Conservation (phyloP, 2,113 vertebrate species). For the Saguinus midas region DNA sequence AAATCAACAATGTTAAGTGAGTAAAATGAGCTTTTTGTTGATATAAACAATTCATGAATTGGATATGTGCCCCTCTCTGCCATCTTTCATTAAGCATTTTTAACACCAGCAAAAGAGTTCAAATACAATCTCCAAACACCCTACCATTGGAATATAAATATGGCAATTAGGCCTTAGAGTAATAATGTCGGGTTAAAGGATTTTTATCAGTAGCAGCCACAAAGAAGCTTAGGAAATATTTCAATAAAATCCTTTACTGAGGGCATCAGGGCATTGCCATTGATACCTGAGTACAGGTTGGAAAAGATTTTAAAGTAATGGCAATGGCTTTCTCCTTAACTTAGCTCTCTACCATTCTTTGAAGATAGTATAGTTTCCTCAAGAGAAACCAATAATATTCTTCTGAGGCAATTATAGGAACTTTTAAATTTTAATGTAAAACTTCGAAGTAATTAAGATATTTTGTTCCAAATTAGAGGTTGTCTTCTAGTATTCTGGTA, state of each 20-base stretch:
- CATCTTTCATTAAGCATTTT: neutral
- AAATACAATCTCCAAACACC: neutral
- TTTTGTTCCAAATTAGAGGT: neutral
- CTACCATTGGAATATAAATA: neutral
- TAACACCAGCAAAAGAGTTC: neutral
- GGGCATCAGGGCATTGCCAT: neutral
- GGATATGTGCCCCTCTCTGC: neutral
- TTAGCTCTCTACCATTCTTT: neutral
- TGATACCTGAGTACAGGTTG: neutral
- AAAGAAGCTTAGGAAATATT: neutral
- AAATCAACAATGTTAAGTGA: neutral
- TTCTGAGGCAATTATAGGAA: neutral
- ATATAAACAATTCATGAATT: neutral
- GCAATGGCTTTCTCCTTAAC: constrained; percentile 1
- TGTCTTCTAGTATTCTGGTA: neutral
- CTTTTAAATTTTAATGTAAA: constrained; percentile 24
- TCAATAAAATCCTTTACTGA: neutral
- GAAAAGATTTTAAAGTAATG: neutral
- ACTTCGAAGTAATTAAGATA: neutral
- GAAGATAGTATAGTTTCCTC: neutral
- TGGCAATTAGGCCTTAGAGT: neutral
- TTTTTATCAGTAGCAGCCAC: neutral
- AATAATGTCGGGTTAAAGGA: neutral
- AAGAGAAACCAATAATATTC: neutral
- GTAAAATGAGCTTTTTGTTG: neutral